A percentile compares a stretch with the other conserved stretches of the same genome.
phyloP scores from a whole-genome alignment of 2,797 vertebrate species.

The Enteromius treurensis region DNA sequence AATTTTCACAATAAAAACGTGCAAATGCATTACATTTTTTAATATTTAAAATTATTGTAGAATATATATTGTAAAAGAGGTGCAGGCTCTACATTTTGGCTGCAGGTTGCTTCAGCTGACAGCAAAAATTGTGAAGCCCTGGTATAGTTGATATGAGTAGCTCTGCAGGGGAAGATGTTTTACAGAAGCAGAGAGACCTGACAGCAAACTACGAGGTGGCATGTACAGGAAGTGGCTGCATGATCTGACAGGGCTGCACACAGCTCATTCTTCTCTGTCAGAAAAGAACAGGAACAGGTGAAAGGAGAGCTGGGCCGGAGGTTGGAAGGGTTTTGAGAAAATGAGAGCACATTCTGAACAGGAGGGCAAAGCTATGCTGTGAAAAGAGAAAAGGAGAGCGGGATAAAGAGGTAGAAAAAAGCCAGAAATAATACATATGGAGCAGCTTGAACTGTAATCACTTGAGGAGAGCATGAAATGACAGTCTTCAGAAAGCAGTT shows the following conservation, averaged over 20 bases:
- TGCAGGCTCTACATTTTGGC: background rate
- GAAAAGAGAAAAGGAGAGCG: background rate
- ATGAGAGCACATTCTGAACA: conserved; percentile 10
- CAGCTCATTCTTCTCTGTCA: conserved; percentile 38
- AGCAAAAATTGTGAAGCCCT: background rate
- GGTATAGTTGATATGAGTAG: background rate
- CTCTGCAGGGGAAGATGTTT: conserved; percentile 11
- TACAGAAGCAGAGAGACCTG: conserved; percentile 8
- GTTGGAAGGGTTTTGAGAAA: conserved; percentile 14
- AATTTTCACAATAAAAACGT: background rate
- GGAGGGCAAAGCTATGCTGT: background rate
- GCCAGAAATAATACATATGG: background rate
- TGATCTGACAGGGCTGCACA: conserved; percentile 59
- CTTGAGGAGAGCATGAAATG: conserved; percentile 24
- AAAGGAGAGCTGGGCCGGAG: conserved; percentile 10
- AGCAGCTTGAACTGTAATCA: background rate
- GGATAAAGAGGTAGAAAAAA: conserved; percentile 3
- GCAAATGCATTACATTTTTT: background rate
- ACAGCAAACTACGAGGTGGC: conserved; percentile 2
- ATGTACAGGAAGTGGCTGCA: conserved; percentile 53
- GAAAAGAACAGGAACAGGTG: conserved; percentile 29
- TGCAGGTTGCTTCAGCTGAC: background rate
- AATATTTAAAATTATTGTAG: background rate
- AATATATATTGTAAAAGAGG: background rate
- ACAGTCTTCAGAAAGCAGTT: conserved; percentile 3